Base-by-base conservation (phyloP, 1,140 invertebrate genomes). In the Panagrolaimus sp. region DNA sequence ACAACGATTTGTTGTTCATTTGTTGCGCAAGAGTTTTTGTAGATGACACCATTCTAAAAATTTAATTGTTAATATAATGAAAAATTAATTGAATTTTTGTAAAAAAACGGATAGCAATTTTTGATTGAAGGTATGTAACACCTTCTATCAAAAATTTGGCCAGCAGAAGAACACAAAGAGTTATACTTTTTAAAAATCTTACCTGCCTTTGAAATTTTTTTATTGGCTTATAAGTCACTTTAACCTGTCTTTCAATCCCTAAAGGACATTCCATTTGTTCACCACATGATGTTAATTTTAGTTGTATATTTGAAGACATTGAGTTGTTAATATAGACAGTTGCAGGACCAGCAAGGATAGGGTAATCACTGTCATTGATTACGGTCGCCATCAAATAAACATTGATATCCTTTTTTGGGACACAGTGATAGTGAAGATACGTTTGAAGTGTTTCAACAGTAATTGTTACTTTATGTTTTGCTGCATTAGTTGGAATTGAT, bases 281-380 rank as follows among this genome's bases (percentile, higher is more conserved):
- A 38, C 31, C 31, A 38, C 31, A 38, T 38, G 31, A 38, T 4
- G 7, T 38, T 38, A 7, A 38, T 4, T 38, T 38, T 38, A 38
- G 7, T 38, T 38, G 2, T 4, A 38, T 38, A 2, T 2, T 4
- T 38, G 31, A 2, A 38, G 31, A 38, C 31, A 38, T 38, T 38
- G 73, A 83, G 70, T 84, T 84, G 70, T 85, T 82, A 16, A 86
- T 69, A 72, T 84, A 85, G 46, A 85, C 82, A 66, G 78, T 83
- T 11, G 84, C 82, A 20, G 74, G 70, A 65, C 85, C 84, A 45
- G 77, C 43, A 16, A 85, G 70, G 9, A 85, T 70, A 9, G 80
- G 75, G 68, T 78, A 85, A 23, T 70, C 69, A 9, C 82, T 83
- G 14, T 65, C 74, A 70, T 85, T 85, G 65, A 72, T 73, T 13